These are phyloP conservation scores for Conistra vaccinii DNA, from an alignment of 2,888 invertebrate species.

Conservation along the genomic window DNA sequence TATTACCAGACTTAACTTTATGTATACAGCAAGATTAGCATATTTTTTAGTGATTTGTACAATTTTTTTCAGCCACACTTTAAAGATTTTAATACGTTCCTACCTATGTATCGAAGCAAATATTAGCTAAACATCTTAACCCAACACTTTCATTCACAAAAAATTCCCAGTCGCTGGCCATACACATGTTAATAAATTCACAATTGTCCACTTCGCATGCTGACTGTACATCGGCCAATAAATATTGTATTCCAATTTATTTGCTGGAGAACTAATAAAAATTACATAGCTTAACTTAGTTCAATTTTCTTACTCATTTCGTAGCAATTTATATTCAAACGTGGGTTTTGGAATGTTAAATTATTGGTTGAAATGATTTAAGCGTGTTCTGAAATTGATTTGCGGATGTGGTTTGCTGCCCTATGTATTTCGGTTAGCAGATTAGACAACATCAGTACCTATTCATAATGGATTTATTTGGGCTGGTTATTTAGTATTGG, in stretches of 20 bases:
- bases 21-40: not conserved
- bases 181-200: constrained; percentile 58
- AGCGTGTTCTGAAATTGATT: constrained; percentile 9
- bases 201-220: constrained; percentile 56
- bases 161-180: constrained; percentile 35
- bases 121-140: not conserved
- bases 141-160: not conserved
- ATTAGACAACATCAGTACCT: not conserved
- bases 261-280: constrained; percentile 46
- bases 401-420: not conserved
- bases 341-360: not conserved
- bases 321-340: constrained; percentile 32
- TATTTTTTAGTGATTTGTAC: not conserved
- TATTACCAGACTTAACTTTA: not conserved
- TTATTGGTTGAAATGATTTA: constrained; percentile 6
- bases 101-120: not conserved
- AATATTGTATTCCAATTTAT: constrained; percentile 66
- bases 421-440: not conserved
- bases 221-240: constrained; percentile 53
- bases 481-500: too few relatives aligned
- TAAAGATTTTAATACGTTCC: not conserved
- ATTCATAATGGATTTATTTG: constrained; percentile 5
- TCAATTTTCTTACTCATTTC: constrained; percentile 25
- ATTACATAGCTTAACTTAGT: constrained; percentile 15
- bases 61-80: not conserved